Conservation (phyloP, 2,888 invertebrate genomes). For the Petrophora chlorosata region DNA sequence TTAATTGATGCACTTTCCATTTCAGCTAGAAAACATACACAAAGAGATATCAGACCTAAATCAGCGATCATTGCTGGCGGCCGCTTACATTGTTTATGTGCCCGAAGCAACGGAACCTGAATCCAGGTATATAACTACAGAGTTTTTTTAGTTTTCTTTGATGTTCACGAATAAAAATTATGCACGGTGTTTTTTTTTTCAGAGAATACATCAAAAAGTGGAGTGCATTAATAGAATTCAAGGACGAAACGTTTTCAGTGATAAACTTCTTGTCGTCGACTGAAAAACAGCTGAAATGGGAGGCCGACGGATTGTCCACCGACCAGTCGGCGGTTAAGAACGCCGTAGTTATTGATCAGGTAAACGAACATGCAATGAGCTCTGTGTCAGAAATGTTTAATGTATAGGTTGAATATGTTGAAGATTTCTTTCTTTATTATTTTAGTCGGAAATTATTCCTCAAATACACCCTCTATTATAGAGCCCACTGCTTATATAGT, state of each 20-base stretch:
- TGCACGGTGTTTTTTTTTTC: constrained; percentile 9
- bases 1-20: constrained; percentile 22
- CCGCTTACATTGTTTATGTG: constrained; percentile 91
- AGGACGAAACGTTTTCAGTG: constrained; percentile 64
- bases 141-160: too few species aligned
- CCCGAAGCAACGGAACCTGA: constrained; percentile 87
- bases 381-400: too few species aligned
- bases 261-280: constrained; percentile 68
- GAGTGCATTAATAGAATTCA: constrained; percentile 74
- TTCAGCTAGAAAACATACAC: constrained; percentile 85
- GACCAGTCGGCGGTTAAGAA: constrained; percentile 92
- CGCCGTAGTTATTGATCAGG: constrained; percentile 90
- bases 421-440: too few species aligned
- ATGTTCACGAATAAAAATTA: background rate
- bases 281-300: constrained; percentile 92
- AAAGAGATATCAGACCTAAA: constrained; percentile 86
- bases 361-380: constrained; percentile 45
- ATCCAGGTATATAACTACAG: constrained; percentile 70
- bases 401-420: too few species aligned
- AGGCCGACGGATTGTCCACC: constrained; percentile 91
- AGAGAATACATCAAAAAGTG: constrained; percentile 74
- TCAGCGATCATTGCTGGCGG: constrained; percentile 86
- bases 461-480: too few species aligned
- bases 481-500: too few species aligned
- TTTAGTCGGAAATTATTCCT: too few species aligned